Evolutionary conservation across 2,888 invertebrate species (phyloP).

Genomic region (Dryococelus australis): DNA sequence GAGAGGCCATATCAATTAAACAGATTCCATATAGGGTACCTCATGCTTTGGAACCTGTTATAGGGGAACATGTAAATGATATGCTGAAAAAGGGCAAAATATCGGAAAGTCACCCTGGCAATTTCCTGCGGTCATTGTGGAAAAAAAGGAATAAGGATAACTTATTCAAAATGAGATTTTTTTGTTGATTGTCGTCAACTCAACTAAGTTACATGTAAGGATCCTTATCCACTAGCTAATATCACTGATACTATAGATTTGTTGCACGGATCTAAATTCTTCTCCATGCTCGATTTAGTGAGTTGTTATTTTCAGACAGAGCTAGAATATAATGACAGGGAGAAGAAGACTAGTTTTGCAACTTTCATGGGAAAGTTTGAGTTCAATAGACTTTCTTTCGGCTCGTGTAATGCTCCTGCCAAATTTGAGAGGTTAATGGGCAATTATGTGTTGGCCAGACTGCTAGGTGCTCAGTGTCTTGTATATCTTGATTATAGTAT

Average conservation of each 20-base stretch:
- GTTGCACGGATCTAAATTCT: background rate
- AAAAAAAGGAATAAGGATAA: background rate
- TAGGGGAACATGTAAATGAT: background rate
- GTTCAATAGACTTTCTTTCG: constrained; percentile 9
- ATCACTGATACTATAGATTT: background rate
- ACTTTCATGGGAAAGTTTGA: background rate
- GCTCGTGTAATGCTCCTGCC: background rate
- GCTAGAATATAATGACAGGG: background rate
- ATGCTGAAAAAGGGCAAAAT: background rate
- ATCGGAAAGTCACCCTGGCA: background rate
- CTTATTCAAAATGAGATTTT: background rate
- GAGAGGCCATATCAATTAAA: background rate
- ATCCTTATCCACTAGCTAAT: background rate
- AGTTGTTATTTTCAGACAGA: background rate
- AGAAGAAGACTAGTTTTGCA: background rate
- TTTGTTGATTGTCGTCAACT: background rate
- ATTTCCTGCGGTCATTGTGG: background rate
- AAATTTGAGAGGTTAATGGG: background rate
- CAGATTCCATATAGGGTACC: background rate
- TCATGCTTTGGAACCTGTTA: background rate
- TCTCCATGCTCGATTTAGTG: background rate
- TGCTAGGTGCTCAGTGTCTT: background rate
- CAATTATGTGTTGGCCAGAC: background rate
- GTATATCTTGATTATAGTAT: background rate
- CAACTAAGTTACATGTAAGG: background rate